Base-by-base conservation (phyloP, 2,113 vertebrate species). In the Hydrochoerus hydrochaeris region DNA sequence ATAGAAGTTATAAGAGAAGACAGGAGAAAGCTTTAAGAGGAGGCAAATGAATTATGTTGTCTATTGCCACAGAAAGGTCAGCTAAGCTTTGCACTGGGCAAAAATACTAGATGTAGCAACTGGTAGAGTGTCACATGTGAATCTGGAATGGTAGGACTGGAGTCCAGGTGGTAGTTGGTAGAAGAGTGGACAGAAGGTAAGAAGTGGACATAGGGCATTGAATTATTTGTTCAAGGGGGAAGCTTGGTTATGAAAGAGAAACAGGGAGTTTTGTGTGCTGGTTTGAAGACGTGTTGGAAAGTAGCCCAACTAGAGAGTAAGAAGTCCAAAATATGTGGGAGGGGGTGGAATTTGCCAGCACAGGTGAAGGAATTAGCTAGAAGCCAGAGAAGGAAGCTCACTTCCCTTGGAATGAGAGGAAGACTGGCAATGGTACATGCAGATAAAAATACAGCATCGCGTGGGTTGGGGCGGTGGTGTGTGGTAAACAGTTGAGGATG, bases 291-390 rank as follows among this genome's bases (percentile, higher is more conserved):
- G 22, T 67, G 38, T 0, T 7, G 17, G 52, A 24, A 93, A 89
- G 32, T 49, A 89, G 57, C 26, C 69, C 67, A 60, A 26, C 16
- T 35, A 78, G 73, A 81, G 60, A 80, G 46, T 67, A 85, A 63
- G 57, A 93, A 41, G 57, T 95, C 75, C 84, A 58, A 75, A 75
- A 30, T 85, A 8, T 44, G 67, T 92, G 58, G 96, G 94, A 96
- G 57, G 80, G 62, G 7, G 7, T 60, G 71, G 84, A 80, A 93
- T 97, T 95, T 91, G 57, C 83, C 41, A 1, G 75, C 92, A 97
- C 95, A 97, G 96, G 90, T 97, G 95, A 94, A 97, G 81, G 95
- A 94, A 96, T 96, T 96, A 96, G 57, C 80, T 16, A 46, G 96
- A 75, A 94, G 91, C 78, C 77, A 96, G 62, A 69, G 94, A 67